Evolutionary conservation across 1,140 invertebrate species (phyloP).

Genomic region (Dendroctonus valens): DNA sequence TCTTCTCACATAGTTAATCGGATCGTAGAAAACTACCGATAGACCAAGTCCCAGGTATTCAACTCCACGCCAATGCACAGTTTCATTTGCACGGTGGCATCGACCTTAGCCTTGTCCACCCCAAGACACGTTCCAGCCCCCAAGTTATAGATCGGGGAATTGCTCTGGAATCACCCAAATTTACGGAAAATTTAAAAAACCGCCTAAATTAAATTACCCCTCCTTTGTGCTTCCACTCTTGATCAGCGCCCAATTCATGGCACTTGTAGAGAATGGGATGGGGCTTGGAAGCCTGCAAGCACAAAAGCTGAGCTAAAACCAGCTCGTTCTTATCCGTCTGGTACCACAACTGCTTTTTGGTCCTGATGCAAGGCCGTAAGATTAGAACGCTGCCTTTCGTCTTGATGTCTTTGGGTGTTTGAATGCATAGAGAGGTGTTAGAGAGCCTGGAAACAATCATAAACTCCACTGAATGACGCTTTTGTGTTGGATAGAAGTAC

Average conservation of each 20-base stretch:
- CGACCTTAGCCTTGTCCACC: slow-evolving; percentile 54
- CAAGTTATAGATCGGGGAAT: slow-evolving; percentile 79
- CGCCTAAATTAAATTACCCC: slow-evolving; percentile 54
- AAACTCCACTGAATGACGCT: neutral
- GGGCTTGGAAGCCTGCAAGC: slow-evolving; percentile 72
- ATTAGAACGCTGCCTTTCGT: slow-evolving; percentile 72
- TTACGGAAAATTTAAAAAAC: slow-evolving; percentile 4
- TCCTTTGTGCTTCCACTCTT: slow-evolving; percentile 82
- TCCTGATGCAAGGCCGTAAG: slow-evolving; percentile 65
- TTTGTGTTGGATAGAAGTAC: neutral
- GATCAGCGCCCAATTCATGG: slow-evolving; percentile 85
- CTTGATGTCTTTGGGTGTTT: slow-evolving; percentile 77
- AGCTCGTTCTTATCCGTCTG: slow-evolving; percentile 83
- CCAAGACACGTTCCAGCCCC: slow-evolving; percentile 82
- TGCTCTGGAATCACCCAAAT: slow-evolving; percentile 53
- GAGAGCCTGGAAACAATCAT: slow-evolving; percentile 50
- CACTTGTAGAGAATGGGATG: slow-evolving; percentile 80
- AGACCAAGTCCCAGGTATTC: slow-evolving; percentile 74
- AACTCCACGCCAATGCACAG: slow-evolving; percentile 64
- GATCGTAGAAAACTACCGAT: too few relatives aligned
- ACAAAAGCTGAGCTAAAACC: slow-evolving; percentile 80
- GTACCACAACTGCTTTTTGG: slow-evolving; percentile 79
- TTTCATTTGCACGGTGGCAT: slow-evolving; percentile 64
- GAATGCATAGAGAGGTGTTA: slow-evolving; percentile 71
- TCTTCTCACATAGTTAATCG: too few relatives aligned